phyloP scores from a whole-genome alignment of 1,140 invertebrate genomes.

The Pseudomyrmex pallidus region DNA sequence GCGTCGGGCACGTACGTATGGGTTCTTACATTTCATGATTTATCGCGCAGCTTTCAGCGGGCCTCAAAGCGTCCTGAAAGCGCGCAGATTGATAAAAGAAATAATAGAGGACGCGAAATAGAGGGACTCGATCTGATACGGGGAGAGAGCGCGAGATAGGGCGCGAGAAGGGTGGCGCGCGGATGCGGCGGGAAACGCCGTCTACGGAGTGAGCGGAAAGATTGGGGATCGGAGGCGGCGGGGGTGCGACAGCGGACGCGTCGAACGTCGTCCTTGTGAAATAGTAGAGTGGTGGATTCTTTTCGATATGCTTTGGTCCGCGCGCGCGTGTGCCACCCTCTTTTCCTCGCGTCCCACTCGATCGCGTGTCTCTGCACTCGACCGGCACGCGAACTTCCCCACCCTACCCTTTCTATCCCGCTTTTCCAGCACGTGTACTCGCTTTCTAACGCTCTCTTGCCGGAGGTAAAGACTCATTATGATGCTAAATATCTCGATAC shows the following conservation, averaged over 20 bases:
- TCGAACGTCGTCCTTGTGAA: constrained; percentile 62
- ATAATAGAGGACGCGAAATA: constrained; percentile 85
- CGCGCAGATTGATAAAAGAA: constrained; percentile 85
- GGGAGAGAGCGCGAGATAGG: constrained; percentile 58
- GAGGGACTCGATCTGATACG: constrained; percentile 82
- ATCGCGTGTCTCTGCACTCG: constrained; percentile 63
- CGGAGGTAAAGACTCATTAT: constrained; percentile 22
- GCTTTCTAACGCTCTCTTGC: neutral
- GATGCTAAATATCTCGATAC: constrained; percentile 15
- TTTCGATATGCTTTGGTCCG: constrained; percentile 68
- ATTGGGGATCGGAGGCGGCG: constrained; percentile 4
- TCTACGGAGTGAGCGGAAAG: constrained; percentile 59
- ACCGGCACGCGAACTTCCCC: constrained; percentile 58
- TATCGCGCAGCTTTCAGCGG: constrained; percentile 85
- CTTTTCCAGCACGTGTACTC: constrained; percentile 52
- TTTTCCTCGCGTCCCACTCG: constrained; percentile 54
- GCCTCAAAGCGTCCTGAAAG: constrained; percentile 77
- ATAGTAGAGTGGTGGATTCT: constrained; percentile 66
- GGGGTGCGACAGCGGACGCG: constrained; percentile 12
- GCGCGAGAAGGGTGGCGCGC: constrained; percentile 46
- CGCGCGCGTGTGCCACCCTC: constrained; percentile 33
- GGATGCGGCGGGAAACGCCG: constrained; percentile 54
- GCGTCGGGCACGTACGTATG: constrained; percentile 62
- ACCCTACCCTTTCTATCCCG: neutral
- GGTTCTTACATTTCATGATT: constrained; percentile 86